These are phyloP conservation scores for Balearica regulorum DNA, from an alignment of 2,797 vertebrate species.

Conservation along the genomic window DNA sequence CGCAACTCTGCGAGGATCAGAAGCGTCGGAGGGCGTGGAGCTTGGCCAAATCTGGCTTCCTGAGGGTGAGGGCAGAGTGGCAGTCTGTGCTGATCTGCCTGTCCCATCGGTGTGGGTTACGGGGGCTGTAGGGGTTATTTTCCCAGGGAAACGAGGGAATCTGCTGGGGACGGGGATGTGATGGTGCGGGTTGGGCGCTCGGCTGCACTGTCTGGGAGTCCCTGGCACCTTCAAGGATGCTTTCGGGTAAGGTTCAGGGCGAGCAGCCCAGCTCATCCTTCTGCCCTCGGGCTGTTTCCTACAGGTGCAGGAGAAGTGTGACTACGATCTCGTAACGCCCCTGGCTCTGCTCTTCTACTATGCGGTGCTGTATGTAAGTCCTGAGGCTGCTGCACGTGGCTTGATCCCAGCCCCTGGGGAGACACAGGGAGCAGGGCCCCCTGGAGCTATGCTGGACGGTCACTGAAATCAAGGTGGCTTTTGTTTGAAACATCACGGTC, in stretches of 20 bases:
- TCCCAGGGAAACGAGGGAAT: accelerated
- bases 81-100: not conserved
- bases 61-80: not conserved
- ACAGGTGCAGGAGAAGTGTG: conserved; percentile 88
- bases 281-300: not conserved
- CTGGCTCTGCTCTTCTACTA: conserved; percentile 92
- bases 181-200: accelerated
- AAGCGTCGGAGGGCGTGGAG: not conserved
- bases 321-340: conserved; percentile 89
- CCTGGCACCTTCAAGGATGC: accelerated
- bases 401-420: not conserved
- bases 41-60: not conserved
- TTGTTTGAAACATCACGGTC: not conserved
- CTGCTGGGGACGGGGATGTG: not conserved
- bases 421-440: accelerated
- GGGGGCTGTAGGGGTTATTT: not conserved
- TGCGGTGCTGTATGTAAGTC: conserved; percentile 87
- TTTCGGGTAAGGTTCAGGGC: accelerated
- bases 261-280: not conserved
- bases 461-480: not conserved
- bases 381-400: not conserved
- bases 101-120: accelerated
- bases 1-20: not conserved
- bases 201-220: accelerated
- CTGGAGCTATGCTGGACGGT: accelerated